Evolutionary conservation across 2,113 vertebrate species (phyloP), one percentile per base, ranked within the genome.

Genomic region (Campylorhamphus procurvoides): DNA sequence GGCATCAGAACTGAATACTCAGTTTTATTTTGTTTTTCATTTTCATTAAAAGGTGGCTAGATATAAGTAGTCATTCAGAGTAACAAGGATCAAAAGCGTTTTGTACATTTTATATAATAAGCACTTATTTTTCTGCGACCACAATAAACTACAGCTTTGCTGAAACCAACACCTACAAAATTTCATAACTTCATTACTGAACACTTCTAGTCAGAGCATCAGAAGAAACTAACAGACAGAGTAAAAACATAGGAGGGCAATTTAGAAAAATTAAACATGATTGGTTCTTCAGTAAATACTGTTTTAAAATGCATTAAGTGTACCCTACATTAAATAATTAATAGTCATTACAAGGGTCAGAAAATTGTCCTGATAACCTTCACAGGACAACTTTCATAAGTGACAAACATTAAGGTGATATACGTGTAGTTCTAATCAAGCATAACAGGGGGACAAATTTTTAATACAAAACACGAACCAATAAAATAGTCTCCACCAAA

Each of bases 401-500:
- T 22, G n/a, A 90, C 11, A 75, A 85, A 66, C 3, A 14, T 31
- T 55, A 50, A 33, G 42, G 35, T n/a, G 63, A 23, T 25, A 20
- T 7, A 68, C 10, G 6, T 4, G 17, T 9, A 78, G 35, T 37
- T 12, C 9, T 33, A 62, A 77, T 19, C 18, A 68, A 7, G 0
- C 9, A 25, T 28, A 37, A 79, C 10, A 25, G 2, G 7, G 5
- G 35, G 5, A 49, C 14, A 37, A 35, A 9, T 9, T 90, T 35
- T 56, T 71, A 74, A 58, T 6, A 69, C 6, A 76, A 69, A 90
- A 62, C 7, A 37, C 3, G 5, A 79, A n/a, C 14, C 0, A 0
- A 75, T 46, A 71, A 64, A 75, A 56, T 4, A 74, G 24, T 37
- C 53, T 23, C 5, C 3, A 67, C 4, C 17, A 81, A 89, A 63